A percentile compares a stretch with the other conserved stretches of the same genome.
phyloP scores from a whole-genome alignment of 2,113 vertebrate species.

The Smithornis capensis region DNA sequence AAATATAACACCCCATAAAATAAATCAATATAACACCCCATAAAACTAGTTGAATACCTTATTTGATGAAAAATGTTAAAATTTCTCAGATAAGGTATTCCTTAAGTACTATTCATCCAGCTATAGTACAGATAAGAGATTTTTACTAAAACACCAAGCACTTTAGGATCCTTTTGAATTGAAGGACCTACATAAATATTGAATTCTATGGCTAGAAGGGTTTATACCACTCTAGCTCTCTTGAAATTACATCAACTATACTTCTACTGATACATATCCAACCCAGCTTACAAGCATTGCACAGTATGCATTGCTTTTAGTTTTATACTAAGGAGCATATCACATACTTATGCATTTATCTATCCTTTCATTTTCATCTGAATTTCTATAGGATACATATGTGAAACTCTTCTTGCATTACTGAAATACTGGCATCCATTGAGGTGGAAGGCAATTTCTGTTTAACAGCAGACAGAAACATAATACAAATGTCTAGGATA shows the following conservation, averaged over 20 bases:
- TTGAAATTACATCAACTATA: background rate
- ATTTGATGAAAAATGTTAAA: constrained; percentile 28
- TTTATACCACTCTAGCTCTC: background rate
- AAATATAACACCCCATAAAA: too few species aligned
- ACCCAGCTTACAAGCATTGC: background rate
- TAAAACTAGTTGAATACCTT: constrained; percentile 19
- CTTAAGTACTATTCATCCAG: background rate
- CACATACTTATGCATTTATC: background rate
- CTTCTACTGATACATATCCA: background rate
- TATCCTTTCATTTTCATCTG: background rate
- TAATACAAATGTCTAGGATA: constrained; percentile 43
- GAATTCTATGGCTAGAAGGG: background rate
- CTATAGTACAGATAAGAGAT: constrained; percentile 23
- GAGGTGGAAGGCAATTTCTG: constrained; percentile 20
- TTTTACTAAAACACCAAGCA: constrained; percentile 34
- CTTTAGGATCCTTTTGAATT: constrained; percentile 30
- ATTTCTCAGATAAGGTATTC: background rate
- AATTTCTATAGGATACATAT: background rate
- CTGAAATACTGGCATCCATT: background rate
- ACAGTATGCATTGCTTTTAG: background rate
- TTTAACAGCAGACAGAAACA: constrained; percentile 27
- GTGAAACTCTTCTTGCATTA: background rate
- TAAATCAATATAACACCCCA: too few species aligned
- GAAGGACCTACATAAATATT: constrained; percentile 22
- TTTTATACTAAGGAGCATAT: background rate